Evolutionary conservation across 2,888 invertebrate genomes (phyloP), one percentile per base, ranked within the genome.

Genomic region (Hypsopygia costalis): DNA sequence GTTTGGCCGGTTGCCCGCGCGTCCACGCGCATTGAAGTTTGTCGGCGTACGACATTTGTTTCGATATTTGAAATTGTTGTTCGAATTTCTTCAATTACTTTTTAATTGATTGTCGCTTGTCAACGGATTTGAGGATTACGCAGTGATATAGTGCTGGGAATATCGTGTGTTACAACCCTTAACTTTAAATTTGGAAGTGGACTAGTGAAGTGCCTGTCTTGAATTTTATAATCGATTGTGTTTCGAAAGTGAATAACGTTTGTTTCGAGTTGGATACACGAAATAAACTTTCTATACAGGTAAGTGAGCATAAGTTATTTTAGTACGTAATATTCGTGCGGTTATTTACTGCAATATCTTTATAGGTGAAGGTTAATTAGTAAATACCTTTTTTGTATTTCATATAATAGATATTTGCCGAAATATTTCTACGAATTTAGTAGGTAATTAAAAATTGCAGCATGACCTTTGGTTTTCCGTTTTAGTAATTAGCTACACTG

Each of bases 1-100:
- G 51, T 41, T 46, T 52, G 56, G 51, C 51, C 39, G 49, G 48
- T 34, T 49, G 52, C 55, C 55, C 61, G 54, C 56, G 46, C 45
- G 41, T 53, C 53, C 52, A 52, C 54, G 51, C 61, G 53, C 52
- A 43, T 57, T 53, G 16, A 16, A 47, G 30, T 30, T 11, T 28
- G 34, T 29, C 32, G 20, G 25, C 10, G 12, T n/a, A 31, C 30
- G 16, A 16, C 16, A 4, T 16, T 34, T 27, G 38, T 48, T 53
- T 49, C 40, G 47, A 52, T 41, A 40, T 47, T 43, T 53, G 46
- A 52, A 55, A 41, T 27, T 16, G 12, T 30, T n/a, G 25, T 25
- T n/a, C 25, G 25, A 25, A 25, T 3, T 16, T 16, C 4, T 16
- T n/a, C n/a, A 25, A 3, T 25, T 25, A 25, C 1, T 25, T 25